Conservation (phyloP, 2,113 vertebrate species). For the Rana temporaria region DNA sequence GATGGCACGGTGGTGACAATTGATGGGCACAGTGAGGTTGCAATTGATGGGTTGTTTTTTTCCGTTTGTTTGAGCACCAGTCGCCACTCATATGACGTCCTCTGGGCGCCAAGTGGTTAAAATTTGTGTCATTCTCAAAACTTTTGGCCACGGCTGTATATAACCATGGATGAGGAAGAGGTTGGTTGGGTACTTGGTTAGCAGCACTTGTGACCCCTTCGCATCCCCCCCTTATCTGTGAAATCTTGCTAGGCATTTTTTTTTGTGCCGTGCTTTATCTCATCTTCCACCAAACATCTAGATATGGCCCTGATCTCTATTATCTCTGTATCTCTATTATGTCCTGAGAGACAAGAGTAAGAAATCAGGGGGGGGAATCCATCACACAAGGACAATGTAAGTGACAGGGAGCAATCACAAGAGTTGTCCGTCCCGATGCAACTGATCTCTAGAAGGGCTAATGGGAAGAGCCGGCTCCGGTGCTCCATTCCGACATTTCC, state of each 20-base stretch:
- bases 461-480: background rate
- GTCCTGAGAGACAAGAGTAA: background rate
- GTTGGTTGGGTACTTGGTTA: background rate
- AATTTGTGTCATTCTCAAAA: too few relatives aligned
- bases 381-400: conserved; percentile 2
- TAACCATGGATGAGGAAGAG: too few relatives aligned
- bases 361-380: background rate
- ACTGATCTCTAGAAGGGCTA: background rate
- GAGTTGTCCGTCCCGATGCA: background rate
- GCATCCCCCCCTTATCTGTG: background rate
- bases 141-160: too few relatives aligned
- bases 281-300: background rate
- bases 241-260: background rate
- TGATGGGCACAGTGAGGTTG: too few relatives aligned
- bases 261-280: conserved; percentile 22
- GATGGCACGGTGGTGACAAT: too few relatives aligned
- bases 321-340: background rate
- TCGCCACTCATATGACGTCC: too few relatives aligned
- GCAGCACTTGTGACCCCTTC: background rate
- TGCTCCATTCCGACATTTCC: background rate
- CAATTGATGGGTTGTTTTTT: too few relatives aligned
- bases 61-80: too few relatives aligned
- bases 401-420: background rate
- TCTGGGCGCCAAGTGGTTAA: too few relatives aligned
- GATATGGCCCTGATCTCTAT: background rate